Base-by-base conservation (phyloP, 2,797 vertebrate species). In the Champsocephalus esox region DNA sequence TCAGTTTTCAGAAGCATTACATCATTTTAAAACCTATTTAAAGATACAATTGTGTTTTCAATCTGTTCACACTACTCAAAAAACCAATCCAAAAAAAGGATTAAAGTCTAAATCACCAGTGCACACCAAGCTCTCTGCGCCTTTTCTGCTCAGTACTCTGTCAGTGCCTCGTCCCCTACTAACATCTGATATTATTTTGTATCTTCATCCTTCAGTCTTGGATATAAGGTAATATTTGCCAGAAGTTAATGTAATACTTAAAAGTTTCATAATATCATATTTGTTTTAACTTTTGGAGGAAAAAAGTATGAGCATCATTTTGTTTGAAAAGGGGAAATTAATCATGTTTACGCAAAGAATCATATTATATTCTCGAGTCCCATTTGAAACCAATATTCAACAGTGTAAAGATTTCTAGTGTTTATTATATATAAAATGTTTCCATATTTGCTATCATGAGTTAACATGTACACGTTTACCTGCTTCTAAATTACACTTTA, bases 21-120 rank as follows among this genome's bases (percentile, higher is more conserved):
- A 32, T 85, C 12, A 72, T 61, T 74, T 62, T 67, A 43, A 83
- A 68, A 14, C 50, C 19, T 10, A 48, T 66, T 79, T 59, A 1
- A 70, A 75, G 74, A 71, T 34, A 66, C 66, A 72, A 70, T 59
- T 70, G 68, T 75, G 65, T 83, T 81, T 81, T 60, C n/a, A 41
- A 43, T 70, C 61, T 66, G 32, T 77, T 74, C 51, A 64, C 57
- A 77, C 19, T 58, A 80, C 19, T 61, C 28, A 28, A 28, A 28
- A 28, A 28, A 28, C 4, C 4, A 28, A 28, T 28, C 28, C 28
- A 28, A 73, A 74, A 77, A 86, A 75, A 46, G 63, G 75, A 90
- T 85, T 84, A 88, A 77, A 66, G 38, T 67, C 28, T 64, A 56
- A 73, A 73, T 81, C 73, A 66, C 60, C 51, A 24, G 48, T 46